These are phyloP conservation scores for Calidris pugnax DNA, from an alignment of 2,113 vertebrate species.

Conservation along the genomic window DNA sequence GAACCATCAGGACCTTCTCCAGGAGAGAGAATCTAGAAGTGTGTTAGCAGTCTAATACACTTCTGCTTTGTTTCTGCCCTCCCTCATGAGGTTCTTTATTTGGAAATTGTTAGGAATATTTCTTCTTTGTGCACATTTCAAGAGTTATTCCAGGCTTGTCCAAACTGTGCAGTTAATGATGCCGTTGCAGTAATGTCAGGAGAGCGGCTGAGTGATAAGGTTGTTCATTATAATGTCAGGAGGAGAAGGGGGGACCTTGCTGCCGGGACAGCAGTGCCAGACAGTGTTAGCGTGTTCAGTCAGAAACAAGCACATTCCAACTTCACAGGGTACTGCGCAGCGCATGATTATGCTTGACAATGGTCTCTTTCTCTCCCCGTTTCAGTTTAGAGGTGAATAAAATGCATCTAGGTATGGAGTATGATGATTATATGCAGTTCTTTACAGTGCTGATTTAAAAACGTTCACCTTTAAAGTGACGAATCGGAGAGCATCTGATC, in stretches of 20 bases:
- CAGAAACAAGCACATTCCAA: background rate
- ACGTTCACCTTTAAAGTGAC: background rate
- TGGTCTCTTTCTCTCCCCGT: background rate
- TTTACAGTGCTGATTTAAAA: background rate
- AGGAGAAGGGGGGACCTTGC: background rate
- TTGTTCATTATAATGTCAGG: background rate
- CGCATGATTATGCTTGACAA: background rate
- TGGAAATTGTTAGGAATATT: background rate
- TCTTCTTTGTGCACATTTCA: background rate
- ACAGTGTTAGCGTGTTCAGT: background rate
- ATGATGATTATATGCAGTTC: background rate
- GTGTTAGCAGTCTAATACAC: background rate
- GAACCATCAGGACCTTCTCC: background rate
- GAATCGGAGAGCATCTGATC: background rate
- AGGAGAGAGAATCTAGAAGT: background rate
- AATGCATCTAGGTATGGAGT: background rate
- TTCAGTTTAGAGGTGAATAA: background rate
- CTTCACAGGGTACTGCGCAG: background rate
- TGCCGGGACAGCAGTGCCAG: background rate
- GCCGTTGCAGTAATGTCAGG: background rate
- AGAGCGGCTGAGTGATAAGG: background rate
- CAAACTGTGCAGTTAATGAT: background rate
- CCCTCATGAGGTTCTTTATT: background rate
- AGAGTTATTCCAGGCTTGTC: background rate
- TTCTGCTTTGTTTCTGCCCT: background rate